A percentile compares a stretch with the other conserved stretches of the same genome.
These are phyloP conservation scores for Elymnias hypermnestra DNA, from an alignment of 1,140 invertebrate species.

Conservation along the genomic window DNA sequence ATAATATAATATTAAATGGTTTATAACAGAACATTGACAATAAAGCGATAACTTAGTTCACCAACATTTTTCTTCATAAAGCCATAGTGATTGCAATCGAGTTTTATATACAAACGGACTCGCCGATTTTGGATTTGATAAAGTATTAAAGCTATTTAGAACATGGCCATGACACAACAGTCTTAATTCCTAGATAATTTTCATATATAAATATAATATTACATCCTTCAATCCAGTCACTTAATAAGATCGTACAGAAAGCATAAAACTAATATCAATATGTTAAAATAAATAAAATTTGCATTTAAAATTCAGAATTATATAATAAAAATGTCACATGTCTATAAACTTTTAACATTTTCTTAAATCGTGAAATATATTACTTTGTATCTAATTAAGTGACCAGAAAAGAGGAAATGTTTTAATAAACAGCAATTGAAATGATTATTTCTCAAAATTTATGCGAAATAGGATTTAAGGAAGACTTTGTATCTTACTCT, in stretches of 20 bases:
- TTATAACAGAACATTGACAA: slow-evolving; percentile 72
- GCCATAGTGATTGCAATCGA: slow-evolving; percentile 57
- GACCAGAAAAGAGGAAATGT: too few species aligned
- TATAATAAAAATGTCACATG: slow-evolving; percentile 6
- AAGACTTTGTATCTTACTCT: slow-evolving; percentile 51
- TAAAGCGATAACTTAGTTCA: slow-evolving; percentile 66
- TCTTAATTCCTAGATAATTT: slow-evolving; percentile 50
- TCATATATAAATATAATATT: slow-evolving; percentile 35
- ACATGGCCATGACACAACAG: slow-evolving; percentile 63
- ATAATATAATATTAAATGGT: slow-evolving; percentile 66
- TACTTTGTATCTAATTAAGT: slow-evolving; percentile 25
- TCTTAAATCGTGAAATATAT: too few species aligned
- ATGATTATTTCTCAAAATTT: too few species aligned
- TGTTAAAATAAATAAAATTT: not conserved
- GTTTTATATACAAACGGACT: slow-evolving; percentile 50
- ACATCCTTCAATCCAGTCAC: slow-evolving; percentile 33
- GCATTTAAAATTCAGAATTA: not conserved
- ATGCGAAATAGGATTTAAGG: too few species aligned
- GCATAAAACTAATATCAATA: not conserved
- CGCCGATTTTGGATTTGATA: slow-evolving; percentile 35
- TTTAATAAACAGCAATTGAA: too few species aligned
- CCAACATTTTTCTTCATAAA: slow-evolving; percentile 67
- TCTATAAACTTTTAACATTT: too few species aligned
- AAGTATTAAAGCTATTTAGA: slow-evolving; percentile 68
- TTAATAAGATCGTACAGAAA: slow-evolving; percentile 16